A percentile compares a stretch with the other conserved stretches of the same genome.
Evolutionary conservation across 2,113 vertebrate genomes (phyloP).

Genomic region (Tringa solitaria): DNA sequence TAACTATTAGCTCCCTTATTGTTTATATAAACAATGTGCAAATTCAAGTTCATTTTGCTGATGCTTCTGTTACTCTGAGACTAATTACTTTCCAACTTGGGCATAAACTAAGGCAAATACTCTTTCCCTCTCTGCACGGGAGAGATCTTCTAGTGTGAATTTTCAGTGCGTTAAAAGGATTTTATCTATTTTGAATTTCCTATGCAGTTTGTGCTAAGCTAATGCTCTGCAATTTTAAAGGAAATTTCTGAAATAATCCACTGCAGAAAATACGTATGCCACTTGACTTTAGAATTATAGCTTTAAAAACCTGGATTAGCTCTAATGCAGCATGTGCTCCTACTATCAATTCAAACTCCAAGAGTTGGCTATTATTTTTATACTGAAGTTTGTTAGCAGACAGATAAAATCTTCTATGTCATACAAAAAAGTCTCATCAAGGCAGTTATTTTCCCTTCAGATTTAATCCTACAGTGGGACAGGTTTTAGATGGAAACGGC

Average conservation of each 20-base stretch:
- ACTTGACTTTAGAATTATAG: background rate
- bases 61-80: background rate
- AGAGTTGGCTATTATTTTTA: conserved; percentile 3
- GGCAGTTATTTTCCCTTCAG: conserved; percentile 9
- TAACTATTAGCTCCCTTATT: background rate
- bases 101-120: background rate
- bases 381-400: background rate
- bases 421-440: background rate
- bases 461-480: background rate
- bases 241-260: background rate
- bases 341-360: background rate
- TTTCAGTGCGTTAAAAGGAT: background rate
- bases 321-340: background rate
- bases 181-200: background rate
- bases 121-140: background rate
- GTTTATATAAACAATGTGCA: background rate
- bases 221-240: background rate
- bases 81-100: background rate
- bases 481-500: background rate
- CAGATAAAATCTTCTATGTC: background rate
- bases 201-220: background rate
- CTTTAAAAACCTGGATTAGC: background rate
- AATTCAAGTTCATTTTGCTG: background rate
- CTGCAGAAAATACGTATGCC: background rate
- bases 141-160: background rate